These are phyloP conservation scores for Amphibalanus amphitrite DNA, from an alignment of 1,140 invertebrate genomes.

Conservation along the genomic window DNA sequence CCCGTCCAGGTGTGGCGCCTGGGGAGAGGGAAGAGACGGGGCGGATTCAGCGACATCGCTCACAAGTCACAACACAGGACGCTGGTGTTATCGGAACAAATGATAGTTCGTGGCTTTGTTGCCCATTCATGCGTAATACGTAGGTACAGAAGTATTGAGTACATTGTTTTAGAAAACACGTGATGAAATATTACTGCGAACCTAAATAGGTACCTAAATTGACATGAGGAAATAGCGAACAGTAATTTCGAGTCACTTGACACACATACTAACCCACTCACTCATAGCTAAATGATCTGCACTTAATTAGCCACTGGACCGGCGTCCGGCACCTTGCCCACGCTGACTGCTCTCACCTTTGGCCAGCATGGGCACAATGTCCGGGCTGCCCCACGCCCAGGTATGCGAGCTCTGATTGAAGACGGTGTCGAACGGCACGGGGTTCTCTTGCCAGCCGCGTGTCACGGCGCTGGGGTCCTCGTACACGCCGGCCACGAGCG, in stretches of 20 bases:
- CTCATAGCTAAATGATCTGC: too few species aligned
- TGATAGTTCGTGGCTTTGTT: too few species aligned
- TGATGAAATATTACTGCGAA: too few species aligned
- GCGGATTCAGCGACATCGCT: too few species aligned
- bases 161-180: too few species aligned
- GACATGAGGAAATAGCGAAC: too few species aligned
- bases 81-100: too few species aligned
- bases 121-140: too few species aligned
- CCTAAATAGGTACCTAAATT: too few species aligned
- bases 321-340: not conserved
- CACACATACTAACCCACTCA: constrained; percentile 1
- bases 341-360: constrained; percentile 35
- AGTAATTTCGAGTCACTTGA: constrained; percentile 12
- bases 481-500: constrained; percentile 84
- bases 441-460: constrained; percentile 94
- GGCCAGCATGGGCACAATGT: constrained; percentile 81
- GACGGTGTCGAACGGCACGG: constrained; percentile 90
- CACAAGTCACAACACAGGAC: too few species aligned
- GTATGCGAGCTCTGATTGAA: constrained; percentile 71
- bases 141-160: too few species aligned
- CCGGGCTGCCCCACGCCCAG: constrained; percentile 86
- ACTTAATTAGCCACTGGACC: too few species aligned
- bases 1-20: constrained; percentile 33
- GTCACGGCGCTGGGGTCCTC: constrained; percentile 95
- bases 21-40: not conserved